Percentiles rank a stretch among this genome's conserved stretches.
These are phyloP conservation scores for Dynastes maya DNA, from an alignment of 2,888 invertebrate species.

Conservation along the genomic window DNA sequence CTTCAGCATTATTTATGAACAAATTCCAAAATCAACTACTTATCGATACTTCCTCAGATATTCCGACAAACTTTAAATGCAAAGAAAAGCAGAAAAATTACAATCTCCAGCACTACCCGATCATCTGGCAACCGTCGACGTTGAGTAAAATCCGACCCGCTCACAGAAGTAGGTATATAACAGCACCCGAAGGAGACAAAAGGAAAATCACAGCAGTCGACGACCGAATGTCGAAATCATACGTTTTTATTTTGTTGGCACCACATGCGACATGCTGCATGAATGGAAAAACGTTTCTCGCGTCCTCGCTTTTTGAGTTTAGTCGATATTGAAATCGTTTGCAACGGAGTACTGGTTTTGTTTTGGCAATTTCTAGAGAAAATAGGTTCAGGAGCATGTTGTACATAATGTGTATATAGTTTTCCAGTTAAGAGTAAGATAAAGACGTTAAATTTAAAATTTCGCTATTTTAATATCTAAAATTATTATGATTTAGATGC, in stretches of 20 bases:
- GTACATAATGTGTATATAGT: background rate
- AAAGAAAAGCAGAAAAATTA: no score
- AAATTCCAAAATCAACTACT: no score
- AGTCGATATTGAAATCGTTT: conserved; percentile 8
- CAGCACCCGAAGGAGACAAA: background rate
- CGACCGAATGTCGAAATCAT: conserved; percentile 30
- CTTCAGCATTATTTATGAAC: no score
- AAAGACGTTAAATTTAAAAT: no score
- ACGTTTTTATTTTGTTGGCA: conserved; percentile 28
- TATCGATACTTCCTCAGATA: no score
- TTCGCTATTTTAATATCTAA: no score
- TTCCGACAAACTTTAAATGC: no score
- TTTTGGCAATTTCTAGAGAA: background rate
- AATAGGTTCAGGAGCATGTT: background rate
- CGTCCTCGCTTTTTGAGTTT: conserved; percentile 2
- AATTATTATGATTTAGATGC: no score
- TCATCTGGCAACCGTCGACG: no score
- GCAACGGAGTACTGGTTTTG: background rate
- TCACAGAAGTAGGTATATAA: no score
- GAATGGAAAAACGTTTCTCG: conserved; percentile 21
- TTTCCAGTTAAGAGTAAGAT: background rate
- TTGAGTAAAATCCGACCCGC: no score
- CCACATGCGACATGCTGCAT: conserved; percentile 25
- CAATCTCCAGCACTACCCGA: no score
- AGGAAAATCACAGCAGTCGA: background rate